These are phyloP conservation scores for Petrocephalus schoutedeni DNA, from an alignment of 2,797 vertebrate species.

Conservation along the genomic window DNA sequence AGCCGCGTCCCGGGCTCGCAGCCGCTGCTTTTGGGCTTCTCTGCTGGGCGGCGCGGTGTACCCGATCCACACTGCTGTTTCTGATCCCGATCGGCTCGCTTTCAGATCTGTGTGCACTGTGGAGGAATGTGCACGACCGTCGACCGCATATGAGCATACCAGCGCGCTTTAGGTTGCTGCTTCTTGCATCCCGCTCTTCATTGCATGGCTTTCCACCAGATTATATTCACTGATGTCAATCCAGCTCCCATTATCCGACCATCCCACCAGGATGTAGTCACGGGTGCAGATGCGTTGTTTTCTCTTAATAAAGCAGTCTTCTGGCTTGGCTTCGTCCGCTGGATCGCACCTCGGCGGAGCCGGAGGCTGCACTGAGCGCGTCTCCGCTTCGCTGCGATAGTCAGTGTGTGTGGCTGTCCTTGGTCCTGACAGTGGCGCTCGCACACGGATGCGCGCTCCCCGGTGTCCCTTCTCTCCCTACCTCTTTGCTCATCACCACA, in stretches of 20 bases:
- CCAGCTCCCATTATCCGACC: background rate
- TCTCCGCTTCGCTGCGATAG: slow-evolving; percentile 32
- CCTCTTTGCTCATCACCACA: slow-evolving; percentile 46
- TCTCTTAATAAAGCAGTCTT: slow-evolving; percentile 13
- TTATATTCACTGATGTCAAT: background rate
- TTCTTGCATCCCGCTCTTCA: slow-evolving; percentile 21
- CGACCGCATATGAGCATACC: slow-evolving; percentile 31
- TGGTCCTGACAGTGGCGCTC: slow-evolving; percentile 71
- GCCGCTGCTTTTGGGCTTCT: slow-evolving; percentile 42
- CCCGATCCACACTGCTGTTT: slow-evolving; percentile 23
- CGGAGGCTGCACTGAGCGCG: slow-evolving; percentile 31
- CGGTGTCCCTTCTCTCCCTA: slow-evolving; percentile 31
- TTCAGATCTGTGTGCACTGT: slow-evolving; percentile 56
- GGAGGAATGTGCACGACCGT: slow-evolving; percentile 55
- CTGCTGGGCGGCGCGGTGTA: slow-evolving; percentile 45
- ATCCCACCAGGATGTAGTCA: background rate
- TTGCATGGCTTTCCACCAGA: slow-evolving; percentile 22
- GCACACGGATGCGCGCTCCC: slow-evolving; percentile 53
- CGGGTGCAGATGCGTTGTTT: background rate
- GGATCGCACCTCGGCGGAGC: slow-evolving; percentile 33
- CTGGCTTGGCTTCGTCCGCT: slow-evolving; percentile 25
- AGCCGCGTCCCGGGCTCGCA: slow-evolving; percentile 46
- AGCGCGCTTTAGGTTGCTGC: background rate
- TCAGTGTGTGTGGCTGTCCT: slow-evolving; percentile 60
- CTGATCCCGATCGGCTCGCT: slow-evolving; percentile 41